Base-by-base conservation (phyloP, 2,888 invertebrate genomes). In the Spicauda simplicius region DNA sequence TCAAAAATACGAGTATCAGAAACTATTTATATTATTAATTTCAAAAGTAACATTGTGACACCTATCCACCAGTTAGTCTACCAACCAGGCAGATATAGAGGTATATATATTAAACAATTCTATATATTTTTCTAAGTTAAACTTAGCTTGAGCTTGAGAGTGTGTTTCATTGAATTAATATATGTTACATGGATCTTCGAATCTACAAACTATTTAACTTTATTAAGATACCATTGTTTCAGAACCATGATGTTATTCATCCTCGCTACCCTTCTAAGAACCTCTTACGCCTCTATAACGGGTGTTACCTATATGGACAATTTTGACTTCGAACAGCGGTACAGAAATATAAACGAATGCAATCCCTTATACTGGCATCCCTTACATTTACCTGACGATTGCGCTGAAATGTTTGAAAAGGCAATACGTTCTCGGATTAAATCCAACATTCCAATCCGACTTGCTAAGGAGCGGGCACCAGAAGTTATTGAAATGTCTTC, bases 331-430 rank as follows among this genome's bases (percentile, higher is more conserved):
- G 86, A 86, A 67, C 76, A 85, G 48, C 78, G 88, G 66, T 90
- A 88, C 70, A 78, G 80, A 67, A 76, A 90, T 52, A 73, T 82
- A 7, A 75, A 86, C 60, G 88, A 90, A 75, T 91, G 91, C 68
- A 85, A 91, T 69, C 91, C 91, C 0, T 77, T 87, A 50, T 82
- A 89, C 72, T 91, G 87, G 87, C 86, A 91, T 69, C 92, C 91
- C 0, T 73, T 92, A 11, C 91, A 90, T 76, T 71, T 91, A 56
- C 91, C 91, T 0, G 83, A 84, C 37, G 72, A 86, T 55, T 91
- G 91, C 70, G 77, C 80, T 1, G 72, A 83, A 60, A 80, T 87
- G 74, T 91, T 82, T 60, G 85, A 84, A 68, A 76, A 82, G 57
- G 69, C 86, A 57, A 86, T 91, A 57, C 76, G 84, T 16, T 74